phyloP scores from a whole-genome alignment of 2,113 vertebrate genomes.

The Zootoca vivipara region DNA sequence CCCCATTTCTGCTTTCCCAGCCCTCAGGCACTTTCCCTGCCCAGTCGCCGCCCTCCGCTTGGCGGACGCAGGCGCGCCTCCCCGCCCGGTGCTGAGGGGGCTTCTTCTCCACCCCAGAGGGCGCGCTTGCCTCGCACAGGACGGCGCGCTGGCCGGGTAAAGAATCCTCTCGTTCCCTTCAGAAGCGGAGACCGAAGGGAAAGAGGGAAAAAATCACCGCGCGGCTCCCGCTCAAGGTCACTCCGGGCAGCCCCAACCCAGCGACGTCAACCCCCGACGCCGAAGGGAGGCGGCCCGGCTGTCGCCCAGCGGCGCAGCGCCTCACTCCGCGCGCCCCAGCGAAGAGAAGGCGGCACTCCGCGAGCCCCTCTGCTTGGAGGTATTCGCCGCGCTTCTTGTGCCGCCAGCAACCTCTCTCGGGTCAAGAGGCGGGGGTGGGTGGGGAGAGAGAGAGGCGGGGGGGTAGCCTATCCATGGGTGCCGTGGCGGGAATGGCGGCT shows the following conservation, averaged over 20 bases:
- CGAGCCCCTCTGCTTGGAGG: not conserved
- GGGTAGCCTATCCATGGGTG: not conserved
- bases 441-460: not conserved
- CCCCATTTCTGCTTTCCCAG: not conserved
- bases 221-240: slow-evolving; percentile 13
- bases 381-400: not conserved
- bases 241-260: not conserved
- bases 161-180: too few relatives aligned
- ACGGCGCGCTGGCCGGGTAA: not conserved
- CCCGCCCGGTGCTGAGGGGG: not conserved
- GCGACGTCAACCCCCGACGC: not conserved
- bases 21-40: too few relatives aligned
- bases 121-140: not conserved
- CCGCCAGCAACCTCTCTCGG: not conserved
- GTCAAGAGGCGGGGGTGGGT: too few relatives aligned
- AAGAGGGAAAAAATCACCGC: not conserved
- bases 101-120: not conserved
- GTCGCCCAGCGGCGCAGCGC: not conserved
- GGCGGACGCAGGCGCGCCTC: not conserved
- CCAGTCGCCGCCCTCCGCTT: not conserved
- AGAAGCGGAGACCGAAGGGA: not conserved
- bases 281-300: not conserved
- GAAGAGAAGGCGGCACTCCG: not conserved
- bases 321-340: not conserved
- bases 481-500: not conserved